These are phyloP conservation scores for Parauchenoglanis ngamensis DNA, from an alignment of 2,797 vertebrate species.

Conservation along the genomic window DNA sequence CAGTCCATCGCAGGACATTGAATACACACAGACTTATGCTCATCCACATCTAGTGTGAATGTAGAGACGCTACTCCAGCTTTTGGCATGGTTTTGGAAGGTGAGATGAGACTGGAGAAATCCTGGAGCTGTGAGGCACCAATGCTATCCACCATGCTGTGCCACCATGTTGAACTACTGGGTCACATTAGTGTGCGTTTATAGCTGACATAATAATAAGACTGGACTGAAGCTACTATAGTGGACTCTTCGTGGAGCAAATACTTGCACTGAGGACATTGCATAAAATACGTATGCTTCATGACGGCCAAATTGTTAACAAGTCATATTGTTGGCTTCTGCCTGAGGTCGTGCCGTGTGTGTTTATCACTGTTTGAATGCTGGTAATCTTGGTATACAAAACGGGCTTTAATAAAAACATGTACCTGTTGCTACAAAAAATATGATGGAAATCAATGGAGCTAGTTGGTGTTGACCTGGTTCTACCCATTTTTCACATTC, in stretches of 20 bases:
- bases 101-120: background rate
- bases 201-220: background rate
- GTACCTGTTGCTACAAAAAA: background rate
- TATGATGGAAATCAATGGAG: too few species aligned
- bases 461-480: too few species aligned
- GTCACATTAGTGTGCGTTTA: background rate
- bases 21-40: background rate
- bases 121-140: background rate
- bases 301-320: background rate
- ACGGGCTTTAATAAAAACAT: background rate
- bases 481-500: slow-evolving; percentile 49
- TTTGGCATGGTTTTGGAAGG: background rate
- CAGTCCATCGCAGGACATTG: background rate
- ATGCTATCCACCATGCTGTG: background rate
- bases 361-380: background rate
- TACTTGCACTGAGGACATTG: background rate
- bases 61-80: background rate
- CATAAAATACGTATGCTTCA: background rate
- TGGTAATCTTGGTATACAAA: background rate
- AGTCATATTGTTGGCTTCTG: background rate
- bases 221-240: background rate
- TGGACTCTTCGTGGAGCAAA: background rate
- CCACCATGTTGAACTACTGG: background rate
- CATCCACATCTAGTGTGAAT: background rate
- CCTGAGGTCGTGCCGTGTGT: background rate